Evolutionary conservation across 2,888 invertebrate genomes (phyloP).

Genomic region (Lacanobia wlatinum): DNA sequence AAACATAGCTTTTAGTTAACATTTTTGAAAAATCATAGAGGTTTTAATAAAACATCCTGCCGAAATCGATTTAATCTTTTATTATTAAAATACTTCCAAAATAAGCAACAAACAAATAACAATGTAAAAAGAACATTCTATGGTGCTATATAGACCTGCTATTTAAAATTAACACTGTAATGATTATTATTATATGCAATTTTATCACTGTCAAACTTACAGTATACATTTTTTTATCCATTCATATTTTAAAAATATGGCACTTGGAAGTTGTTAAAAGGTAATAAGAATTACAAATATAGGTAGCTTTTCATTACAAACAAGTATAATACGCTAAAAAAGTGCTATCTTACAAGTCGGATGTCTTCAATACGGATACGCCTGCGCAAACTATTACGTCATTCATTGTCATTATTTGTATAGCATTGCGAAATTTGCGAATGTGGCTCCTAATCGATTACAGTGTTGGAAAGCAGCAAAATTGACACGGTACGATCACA

Average conservation of each 20-base stretch:
- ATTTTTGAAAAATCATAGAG: slow-evolving; percentile 77
- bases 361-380: slow-evolving; percentile 35
- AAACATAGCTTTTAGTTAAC: slow-evolving; percentile 74
- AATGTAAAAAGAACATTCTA: slow-evolving; percentile 86
- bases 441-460: slow-evolving; percentile 73
- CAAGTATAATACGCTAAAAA: slow-evolving; percentile 60
- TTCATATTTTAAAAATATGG: slow-evolving; percentile 73
- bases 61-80: slow-evolving; percentile 83
- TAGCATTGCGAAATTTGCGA: slow-evolving; percentile 45
- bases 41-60: slow-evolving; percentile 86
- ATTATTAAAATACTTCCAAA: slow-evolving; percentile 89
- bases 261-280: slow-evolving; percentile 72
- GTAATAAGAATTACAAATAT: slow-evolving; percentile 60
- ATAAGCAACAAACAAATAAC: slow-evolving; percentile 91
- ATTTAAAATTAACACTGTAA: slow-evolving; percentile 82
- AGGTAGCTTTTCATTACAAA: slow-evolving; percentile 61
- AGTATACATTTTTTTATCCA: slow-evolving; percentile 59
- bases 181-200: slow-evolving; percentile 70
- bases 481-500: slow-evolving; percentile 80
- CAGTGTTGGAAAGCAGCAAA: slow-evolving; percentile 82
- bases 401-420: slow-evolving; percentile 42
- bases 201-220: slow-evolving; percentile 60
- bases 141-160: slow-evolving; percentile 81
- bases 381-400: slow-evolving; percentile 48
- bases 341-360: slow-evolving; percentile 61